A percentile compares a stretch with the other conserved stretches of the same genome.
Evolutionary conservation across 2,113 vertebrate species (phyloP).

Genomic region (Seriola quinqueradiata): DNA sequence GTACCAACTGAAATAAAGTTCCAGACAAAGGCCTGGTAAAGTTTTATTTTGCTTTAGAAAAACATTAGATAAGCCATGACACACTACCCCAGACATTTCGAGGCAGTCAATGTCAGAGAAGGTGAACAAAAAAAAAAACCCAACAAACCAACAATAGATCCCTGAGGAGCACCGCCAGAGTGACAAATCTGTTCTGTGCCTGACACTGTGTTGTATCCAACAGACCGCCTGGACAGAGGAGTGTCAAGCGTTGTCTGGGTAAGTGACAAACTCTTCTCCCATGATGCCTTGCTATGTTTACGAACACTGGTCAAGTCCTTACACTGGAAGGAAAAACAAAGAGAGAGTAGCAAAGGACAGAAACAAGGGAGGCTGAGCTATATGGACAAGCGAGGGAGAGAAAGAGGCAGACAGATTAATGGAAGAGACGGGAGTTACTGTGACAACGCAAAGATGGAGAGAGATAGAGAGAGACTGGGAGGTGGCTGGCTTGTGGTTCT

Average conservation of each 20-base stretch:
- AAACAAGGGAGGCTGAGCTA: slow-evolving; percentile 6
- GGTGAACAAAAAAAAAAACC: slow-evolving; percentile 22
- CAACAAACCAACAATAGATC: slow-evolving; percentile 50
- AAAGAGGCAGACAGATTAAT: slow-evolving; percentile 39
- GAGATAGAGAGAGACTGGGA: slow-evolving; percentile 60
- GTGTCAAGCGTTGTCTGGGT: slow-evolving; percentile 66
- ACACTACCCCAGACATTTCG: slow-evolving; percentile 5
- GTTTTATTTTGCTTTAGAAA: slow-evolving; percentile 15
- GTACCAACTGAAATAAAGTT: background rate
- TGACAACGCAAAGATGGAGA: slow-evolving; percentile 70
- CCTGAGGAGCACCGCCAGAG: slow-evolving; percentile 41
- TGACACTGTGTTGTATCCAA: slow-evolving; percentile 67
- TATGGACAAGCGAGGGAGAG: slow-evolving; percentile 41
- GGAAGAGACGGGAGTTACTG: slow-evolving; percentile 56
- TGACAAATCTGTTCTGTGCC: slow-evolving; percentile 67
- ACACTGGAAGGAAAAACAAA: slow-evolving; percentile 39
- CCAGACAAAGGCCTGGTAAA: background rate
- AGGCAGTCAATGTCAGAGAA: slow-evolving; percentile 36
- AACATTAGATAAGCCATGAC: slow-evolving; percentile 11
- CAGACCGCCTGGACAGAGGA: slow-evolving; percentile 59
- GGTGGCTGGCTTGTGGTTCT: slow-evolving; percentile 71
- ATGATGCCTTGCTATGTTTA: slow-evolving; percentile 70
- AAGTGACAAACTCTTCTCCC: slow-evolving; percentile 77
- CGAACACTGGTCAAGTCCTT: slow-evolving; percentile 51
- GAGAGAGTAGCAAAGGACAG: slow-evolving; percentile 23